Evolutionary conservation across 2,113 vertebrate genomes (phyloP).

Genomic region (Psittacara wagleri): DNA sequence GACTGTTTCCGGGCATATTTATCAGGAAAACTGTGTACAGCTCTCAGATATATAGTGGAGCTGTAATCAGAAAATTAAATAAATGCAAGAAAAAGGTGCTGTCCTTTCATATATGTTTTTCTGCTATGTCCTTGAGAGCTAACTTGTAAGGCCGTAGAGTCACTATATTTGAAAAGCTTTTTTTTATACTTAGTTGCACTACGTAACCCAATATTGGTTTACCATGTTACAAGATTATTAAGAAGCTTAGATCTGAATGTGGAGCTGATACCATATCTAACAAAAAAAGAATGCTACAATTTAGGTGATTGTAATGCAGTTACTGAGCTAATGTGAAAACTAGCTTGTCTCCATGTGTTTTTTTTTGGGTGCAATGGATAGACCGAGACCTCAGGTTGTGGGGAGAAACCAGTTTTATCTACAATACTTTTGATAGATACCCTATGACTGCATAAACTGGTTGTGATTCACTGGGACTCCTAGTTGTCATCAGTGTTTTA

Average conservation of each 20-base stretch:
- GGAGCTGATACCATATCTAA: background rate
- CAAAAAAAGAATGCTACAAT: background rate
- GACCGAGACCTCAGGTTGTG: background rate
- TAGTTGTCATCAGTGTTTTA: background rate
- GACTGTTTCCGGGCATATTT: background rate
- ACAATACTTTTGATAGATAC: background rate
- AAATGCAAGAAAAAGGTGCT: background rate
- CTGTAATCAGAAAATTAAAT: background rate
- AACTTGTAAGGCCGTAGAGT: background rate
- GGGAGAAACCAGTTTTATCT: background rate
- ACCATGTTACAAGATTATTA: accelerated
- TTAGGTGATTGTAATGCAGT: background rate
- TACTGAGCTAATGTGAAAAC: background rate
- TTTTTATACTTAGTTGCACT: background rate
- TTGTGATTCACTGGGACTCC: background rate
- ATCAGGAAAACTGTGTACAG: background rate
- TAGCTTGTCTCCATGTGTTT: accelerated
- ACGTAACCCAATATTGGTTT: background rate
- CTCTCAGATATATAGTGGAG: background rate
- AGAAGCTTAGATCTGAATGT: background rate
- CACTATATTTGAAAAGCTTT: background rate
- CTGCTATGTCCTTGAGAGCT: background rate
- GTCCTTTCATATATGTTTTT: background rate
- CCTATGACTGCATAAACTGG: accelerated
- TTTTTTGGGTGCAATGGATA: background rate